Evolutionary conservation across 2,888 invertebrate species (phyloP).

Genomic region (Dicroscelio sp.): DNA sequence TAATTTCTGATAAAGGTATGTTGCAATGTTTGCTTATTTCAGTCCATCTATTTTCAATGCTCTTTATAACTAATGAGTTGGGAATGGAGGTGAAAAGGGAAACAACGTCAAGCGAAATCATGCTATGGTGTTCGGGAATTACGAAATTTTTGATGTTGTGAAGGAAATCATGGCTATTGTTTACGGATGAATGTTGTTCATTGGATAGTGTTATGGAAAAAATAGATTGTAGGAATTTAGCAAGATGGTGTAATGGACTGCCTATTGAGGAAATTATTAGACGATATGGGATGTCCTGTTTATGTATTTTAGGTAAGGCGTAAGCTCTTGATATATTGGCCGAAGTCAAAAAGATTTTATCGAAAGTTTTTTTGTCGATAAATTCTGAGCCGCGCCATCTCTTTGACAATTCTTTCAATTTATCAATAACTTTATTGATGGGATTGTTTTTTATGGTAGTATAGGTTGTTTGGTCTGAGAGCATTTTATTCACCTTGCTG

Average conservation of each 20-base stretch:
- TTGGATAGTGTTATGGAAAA: background rate
- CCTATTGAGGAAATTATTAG: background rate
- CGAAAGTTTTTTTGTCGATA: background rate
- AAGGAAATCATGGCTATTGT: background rate
- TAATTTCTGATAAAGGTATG: background rate
- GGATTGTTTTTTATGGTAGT: background rate
- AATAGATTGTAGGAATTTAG: background rate
- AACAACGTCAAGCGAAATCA: slow-evolving; percentile 66
- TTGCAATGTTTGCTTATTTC: too few relatives aligned
- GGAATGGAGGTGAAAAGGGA: slow-evolving; percentile 80
- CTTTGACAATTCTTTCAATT: background rate
- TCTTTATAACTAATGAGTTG: slow-evolving; percentile 16
- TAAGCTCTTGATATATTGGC: background rate
- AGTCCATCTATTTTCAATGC: slow-evolving; percentile 36
- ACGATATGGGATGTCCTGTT: background rate
- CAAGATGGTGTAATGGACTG: background rate
- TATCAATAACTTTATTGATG: background rate
- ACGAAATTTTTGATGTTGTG: background rate
- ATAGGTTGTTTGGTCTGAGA: background rate
- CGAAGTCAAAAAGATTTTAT: background rate
- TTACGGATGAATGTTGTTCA: background rate
- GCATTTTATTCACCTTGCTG: background rate
- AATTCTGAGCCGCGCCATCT: background rate
- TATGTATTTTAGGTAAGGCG: slow-evolving; percentile 1
- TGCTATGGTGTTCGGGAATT: background rate